Conservation (phyloP, 2,113 vertebrate genomes). For the Psettodes erumei region DNA sequence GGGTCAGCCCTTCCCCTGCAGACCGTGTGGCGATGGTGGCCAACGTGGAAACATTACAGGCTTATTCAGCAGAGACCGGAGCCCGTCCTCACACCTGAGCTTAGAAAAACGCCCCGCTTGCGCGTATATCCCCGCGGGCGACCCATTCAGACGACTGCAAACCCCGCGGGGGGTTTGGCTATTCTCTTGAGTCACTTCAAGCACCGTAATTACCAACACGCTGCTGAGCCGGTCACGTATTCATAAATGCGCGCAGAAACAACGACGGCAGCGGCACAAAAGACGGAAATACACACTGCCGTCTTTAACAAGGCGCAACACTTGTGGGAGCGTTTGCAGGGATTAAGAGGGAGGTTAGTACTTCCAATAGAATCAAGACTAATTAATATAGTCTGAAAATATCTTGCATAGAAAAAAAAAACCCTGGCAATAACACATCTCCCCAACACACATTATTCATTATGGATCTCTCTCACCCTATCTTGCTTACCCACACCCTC, state of each 20-base stretch:
- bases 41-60: background rate
- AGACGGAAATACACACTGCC: background rate
- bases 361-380: conserved; percentile 14
- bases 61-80: conserved; percentile 12
- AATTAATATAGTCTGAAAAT: conserved; percentile 36
- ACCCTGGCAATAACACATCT: conserved; percentile 14
- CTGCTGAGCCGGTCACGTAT: background rate
- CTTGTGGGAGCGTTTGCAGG: background rate
- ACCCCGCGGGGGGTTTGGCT: background rate
- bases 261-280: too few relatives aligned
- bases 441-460: conserved; percentile 17
- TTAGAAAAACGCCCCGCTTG: conserved; percentile 18
- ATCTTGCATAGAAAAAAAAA: conserved; percentile 22
- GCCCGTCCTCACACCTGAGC: background rate
- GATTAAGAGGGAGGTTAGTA: conserved; percentile 12
- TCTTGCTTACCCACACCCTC: background rate
- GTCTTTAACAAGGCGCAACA: background rate
- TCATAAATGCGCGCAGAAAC: background rate
- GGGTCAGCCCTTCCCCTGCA: background rate
- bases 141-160: background rate
- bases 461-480: background rate
- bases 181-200: background rate
- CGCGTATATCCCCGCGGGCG: background rate
- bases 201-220: background rate
- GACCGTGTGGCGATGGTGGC: too few relatives aligned